Conservation (phyloP, 2,797 vertebrate species). For the Margarornis squamiger region DNA sequence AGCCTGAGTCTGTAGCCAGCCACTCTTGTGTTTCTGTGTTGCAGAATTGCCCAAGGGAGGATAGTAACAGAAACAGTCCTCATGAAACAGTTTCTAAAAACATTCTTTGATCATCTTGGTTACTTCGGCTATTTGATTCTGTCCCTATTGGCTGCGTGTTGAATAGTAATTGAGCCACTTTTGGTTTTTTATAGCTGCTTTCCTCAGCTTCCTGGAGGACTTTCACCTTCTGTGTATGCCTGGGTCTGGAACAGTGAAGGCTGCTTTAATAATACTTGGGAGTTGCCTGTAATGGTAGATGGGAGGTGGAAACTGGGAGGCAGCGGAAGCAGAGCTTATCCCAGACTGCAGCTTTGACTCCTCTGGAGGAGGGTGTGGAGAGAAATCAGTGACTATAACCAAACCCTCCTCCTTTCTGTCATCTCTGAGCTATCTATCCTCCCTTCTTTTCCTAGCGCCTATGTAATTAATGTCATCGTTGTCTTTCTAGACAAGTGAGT, state of each 20-base stretch:
- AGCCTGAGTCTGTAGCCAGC: neutral
- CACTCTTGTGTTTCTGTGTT: neutral
- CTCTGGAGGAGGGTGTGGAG: neutral
- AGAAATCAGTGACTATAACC: neutral
- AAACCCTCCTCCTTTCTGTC: neutral
- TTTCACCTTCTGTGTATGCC: neutral
- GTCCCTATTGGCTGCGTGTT: neutral
- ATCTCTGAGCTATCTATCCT: neutral
- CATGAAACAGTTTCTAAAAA: neutral
- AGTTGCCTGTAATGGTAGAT: neutral
- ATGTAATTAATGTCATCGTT: neutral
- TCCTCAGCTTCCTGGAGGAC: neutral
- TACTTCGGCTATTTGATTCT: neutral
- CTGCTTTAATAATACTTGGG: neutral
- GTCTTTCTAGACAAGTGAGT: slow-evolving; percentile 17
- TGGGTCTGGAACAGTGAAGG: neutral
- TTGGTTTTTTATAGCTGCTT: neutral
- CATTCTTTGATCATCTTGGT: neutral
- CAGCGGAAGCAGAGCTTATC: neutral
- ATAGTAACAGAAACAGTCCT: neutral
- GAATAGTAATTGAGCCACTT: neutral
- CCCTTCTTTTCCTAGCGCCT: neutral
- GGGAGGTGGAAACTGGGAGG: neutral
- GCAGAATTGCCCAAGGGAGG: neutral
- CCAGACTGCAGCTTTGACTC: neutral